Conservation (phyloP, 2,888 invertebrate genomes). For the Hirtodrosophila cameraria region DNA sequence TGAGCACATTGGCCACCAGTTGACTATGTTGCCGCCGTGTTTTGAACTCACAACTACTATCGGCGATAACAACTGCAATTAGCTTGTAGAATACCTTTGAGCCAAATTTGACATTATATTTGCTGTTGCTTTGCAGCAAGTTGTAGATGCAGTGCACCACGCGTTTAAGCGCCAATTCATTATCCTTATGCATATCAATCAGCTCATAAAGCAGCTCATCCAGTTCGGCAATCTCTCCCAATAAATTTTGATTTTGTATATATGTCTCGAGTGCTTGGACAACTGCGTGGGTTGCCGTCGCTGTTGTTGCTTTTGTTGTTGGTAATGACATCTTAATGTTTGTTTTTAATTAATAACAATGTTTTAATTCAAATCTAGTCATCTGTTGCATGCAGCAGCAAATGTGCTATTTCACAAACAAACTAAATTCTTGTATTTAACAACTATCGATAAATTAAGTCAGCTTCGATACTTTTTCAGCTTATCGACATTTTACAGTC, state of each 20-base stretch:
- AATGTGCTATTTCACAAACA: conserved; percentile 36
- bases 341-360: not conserved
- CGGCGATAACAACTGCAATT: conserved; percentile 59
- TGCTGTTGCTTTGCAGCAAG: conserved; percentile 55
- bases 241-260: conserved; percentile 67
- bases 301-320: conserved; percentile 52
- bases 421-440: not conserved
- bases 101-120: conserved; percentile 63
- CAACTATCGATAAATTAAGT: conserved; percentile 5
- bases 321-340: conserved; percentile 50
- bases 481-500: not conserved
- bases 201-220: conserved; percentile 64
- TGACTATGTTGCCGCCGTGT: conserved; percentile 20
- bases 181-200: conserved; percentile 55
- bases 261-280: conserved; percentile 63
- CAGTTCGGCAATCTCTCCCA: conserved; percentile 69
- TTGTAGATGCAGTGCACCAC: conserved; percentile 62
- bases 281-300: conserved; percentile 63
- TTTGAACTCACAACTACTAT: conserved; percentile 27
- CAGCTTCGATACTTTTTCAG: conserved; percentile 1
- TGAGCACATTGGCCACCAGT: conserved; percentile 64
- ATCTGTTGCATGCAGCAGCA: conserved; percentile 6
- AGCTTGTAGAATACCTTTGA: conserved; percentile 69
- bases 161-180: conserved; percentile 53
- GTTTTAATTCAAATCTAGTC: not conserved